Base-by-base conservation (phyloP, 2,113 vertebrate genomes). In the Dasyornis broadbenti region DNA sequence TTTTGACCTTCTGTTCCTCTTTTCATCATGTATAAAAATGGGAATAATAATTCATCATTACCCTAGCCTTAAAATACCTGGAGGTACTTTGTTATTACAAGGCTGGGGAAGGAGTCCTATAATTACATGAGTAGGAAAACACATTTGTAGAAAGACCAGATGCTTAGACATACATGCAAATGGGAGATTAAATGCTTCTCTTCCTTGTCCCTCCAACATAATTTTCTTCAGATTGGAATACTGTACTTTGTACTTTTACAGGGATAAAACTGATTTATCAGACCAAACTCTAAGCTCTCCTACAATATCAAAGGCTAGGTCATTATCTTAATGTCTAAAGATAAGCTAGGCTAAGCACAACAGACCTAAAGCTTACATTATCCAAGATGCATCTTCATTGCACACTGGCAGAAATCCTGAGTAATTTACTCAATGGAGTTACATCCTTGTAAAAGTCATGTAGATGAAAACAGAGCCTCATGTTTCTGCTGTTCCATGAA, bases 91-190 rank as follows among this genome's bases (percentile, higher is more conserved):
- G 57, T 89, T 83, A 96, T 93, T 96, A 93, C 64, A 92, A 83
- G 76, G 40, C 89, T 60, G 47, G 17, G 37, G 69, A 95, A 75
- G 45, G 90, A 96, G 80, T 78, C 90, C 84, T 96, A 7, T 95
- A 96, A 97, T 96, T 96, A 96, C 26, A 37, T 33, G 65, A 44
- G 44, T 24, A 94, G 90, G 81, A 96, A 88, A 94, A 64, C 86
- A 86, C 65, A 96, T 68, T 80, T 86, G 86, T 59, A 82, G 94
- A 86, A 94, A 90, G 86, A 89, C 85, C 76, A 96, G 90, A 66
- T 96, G 72, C 82, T 89, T 90, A 86, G 76, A 60, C 76, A 35
- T 71, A 78, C 47, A 93, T 90, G 83, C 89, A 97, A 92, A 94
- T 75, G 57, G 24, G 30, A 87, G 73, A 85, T 93, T 82, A 94